phyloP scores from a whole-genome alignment of 1,140 invertebrate species.

The Triops longicaudatus region DNA sequence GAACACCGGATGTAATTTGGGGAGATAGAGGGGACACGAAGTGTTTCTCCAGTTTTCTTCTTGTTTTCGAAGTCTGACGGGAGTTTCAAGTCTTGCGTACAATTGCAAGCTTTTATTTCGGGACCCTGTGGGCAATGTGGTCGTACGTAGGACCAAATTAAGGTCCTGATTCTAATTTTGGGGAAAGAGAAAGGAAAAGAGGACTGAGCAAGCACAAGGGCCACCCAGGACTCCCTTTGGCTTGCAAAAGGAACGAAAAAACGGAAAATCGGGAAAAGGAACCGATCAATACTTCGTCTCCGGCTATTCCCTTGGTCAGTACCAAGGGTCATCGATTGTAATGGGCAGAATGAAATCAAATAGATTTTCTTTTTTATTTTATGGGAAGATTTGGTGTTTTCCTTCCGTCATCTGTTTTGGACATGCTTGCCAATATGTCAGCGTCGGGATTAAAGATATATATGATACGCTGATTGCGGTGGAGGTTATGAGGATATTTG shows the following conservation, averaged over 20 bases:
- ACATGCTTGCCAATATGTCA: not conserved
- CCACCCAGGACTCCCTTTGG: not conserved
- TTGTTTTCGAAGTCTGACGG: not conserved
- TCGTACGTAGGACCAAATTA: not conserved
- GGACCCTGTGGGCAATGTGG: not conserved
- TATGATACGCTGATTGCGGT: not conserved
- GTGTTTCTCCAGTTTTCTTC: not conserved
- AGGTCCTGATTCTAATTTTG: conserved; percentile 9
- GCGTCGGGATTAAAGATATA: not conserved
- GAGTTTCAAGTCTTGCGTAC: not conserved
- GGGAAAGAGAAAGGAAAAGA: not conserved
- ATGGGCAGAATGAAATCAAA: not conserved
- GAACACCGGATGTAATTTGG: conserved; percentile 6
- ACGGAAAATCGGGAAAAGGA: not conserved
- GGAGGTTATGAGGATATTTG: not conserved
- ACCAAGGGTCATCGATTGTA: not conserved
- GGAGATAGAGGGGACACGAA: not conserved
- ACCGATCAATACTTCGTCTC: conserved; percentile 15
- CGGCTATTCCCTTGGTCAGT: conserved; percentile 8
- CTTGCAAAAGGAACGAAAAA: not conserved
- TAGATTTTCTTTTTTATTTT: not conserved
- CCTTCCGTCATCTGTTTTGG: not conserved
- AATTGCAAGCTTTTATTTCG: not conserved
- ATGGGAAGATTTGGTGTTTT: not conserved
- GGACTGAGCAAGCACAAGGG: not conserved